These are phyloP conservation scores for Chloebia gouldiae DNA, from an alignment of 2,113 vertebrate genomes.

Conservation along the genomic window DNA sequence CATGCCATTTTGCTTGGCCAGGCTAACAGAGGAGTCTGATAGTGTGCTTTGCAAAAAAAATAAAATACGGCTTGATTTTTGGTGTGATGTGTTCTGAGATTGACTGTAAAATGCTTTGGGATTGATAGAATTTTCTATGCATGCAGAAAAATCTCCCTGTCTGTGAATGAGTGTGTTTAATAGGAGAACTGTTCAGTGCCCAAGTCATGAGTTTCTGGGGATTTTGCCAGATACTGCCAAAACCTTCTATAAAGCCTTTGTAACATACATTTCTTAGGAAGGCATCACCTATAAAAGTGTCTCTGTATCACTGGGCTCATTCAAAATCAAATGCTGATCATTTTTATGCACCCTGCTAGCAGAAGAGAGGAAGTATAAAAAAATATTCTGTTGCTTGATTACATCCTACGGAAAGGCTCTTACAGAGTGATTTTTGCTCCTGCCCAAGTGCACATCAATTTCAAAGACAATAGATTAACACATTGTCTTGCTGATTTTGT, in stretches of 20 bases:
- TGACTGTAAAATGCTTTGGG: neutral
- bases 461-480: slow-evolving; percentile 61
- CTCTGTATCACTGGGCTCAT: neutral
- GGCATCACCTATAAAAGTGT: neutral
- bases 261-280: slow-evolving; percentile 5
- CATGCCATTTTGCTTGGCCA: neutral
- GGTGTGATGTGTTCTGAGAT: neutral
- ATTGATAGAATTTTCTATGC: neutral
- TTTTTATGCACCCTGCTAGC: slow-evolving; percentile 53
- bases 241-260: neutral
- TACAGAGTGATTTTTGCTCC: slow-evolving; percentile 55
- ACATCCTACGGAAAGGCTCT: slow-evolving; percentile 23
- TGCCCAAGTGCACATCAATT: slow-evolving; percentile 27
- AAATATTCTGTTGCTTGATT: slow-evolving; percentile 52
- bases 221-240: neutral
- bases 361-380: neutral
- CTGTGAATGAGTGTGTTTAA: neutral
- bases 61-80: neutral
- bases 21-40: neutral
- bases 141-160: neutral
- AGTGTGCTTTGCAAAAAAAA: neutral
- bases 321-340: slow-evolving; percentile 58
- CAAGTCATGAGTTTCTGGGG: neutral
- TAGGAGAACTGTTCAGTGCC: neutral
- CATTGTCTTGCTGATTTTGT: slow-evolving; percentile 66